These are phyloP conservation scores for Clarias laeviceps DNA, from an alignment of 2,797 vertebrate genomes.

Conservation along the genomic window DNA sequence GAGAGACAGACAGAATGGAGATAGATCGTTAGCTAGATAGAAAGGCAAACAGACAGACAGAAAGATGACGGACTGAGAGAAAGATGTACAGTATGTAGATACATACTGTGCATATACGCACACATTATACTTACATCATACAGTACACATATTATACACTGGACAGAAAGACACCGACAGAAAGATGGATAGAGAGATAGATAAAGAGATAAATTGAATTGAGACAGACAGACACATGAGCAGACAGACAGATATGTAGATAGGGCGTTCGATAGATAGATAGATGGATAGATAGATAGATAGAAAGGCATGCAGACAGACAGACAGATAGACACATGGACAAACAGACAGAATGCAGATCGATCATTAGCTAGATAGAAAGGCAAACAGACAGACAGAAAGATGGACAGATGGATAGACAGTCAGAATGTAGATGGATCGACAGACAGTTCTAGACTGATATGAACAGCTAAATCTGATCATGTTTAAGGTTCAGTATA, in stretches of 20 bases:
- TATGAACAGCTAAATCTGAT: background rate
- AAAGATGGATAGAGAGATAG: background rate
- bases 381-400: background rate
- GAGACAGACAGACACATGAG: background rate
- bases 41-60: background rate
- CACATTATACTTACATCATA: too few relatives aligned
- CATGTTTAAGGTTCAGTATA: background rate
- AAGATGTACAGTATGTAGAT: too few relatives aligned
- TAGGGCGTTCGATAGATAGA: background rate
- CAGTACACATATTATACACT: too few relatives aligned
- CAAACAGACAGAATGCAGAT: background rate
- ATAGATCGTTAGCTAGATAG: background rate
- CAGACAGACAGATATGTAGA: background rate
- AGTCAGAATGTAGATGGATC: background rate
- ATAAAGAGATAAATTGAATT: background rate
- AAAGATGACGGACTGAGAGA: too few relatives aligned
- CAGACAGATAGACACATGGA: background rate
- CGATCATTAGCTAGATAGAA: background rate
- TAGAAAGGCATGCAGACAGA: background rate
- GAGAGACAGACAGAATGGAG: background rate
- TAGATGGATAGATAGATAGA: background rate
- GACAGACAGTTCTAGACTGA: background rate
- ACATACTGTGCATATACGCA: too few relatives aligned
- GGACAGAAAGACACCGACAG: background rate
- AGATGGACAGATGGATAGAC: background rate